phyloP scores from a whole-genome alignment of 2,113 vertebrate genomes.

The Tupaia chinensis region DNA sequence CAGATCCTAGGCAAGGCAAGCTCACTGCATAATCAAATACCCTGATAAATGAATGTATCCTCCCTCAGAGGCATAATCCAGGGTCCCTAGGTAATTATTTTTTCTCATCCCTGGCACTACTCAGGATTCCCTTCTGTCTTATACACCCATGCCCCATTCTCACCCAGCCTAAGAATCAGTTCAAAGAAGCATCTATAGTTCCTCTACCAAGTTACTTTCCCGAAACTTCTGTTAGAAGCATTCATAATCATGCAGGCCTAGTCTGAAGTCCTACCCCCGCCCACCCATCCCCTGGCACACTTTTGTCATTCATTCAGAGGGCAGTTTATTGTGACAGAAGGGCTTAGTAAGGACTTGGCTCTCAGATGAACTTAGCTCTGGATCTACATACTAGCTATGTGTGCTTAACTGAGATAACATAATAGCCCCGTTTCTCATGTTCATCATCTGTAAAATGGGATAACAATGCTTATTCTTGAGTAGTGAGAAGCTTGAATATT shows the following conservation, averaged over 20 bases:
- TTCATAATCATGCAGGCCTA: not conserved
- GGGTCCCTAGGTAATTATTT: not conserved
- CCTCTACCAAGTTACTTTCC: not conserved
- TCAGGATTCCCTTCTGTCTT: not conserved
- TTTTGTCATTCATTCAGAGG: not conserved
- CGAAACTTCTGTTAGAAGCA: not conserved
- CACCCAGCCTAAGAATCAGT: not conserved
- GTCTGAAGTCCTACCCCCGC: not conserved
- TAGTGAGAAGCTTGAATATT: not conserved
- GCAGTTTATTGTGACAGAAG: not conserved
- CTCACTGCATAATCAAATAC: not conserved
- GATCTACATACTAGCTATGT: not conserved
- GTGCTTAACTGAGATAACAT: not conserved
- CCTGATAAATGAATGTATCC: rapidly evolving
- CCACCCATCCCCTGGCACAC: no score
- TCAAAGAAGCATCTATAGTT: not conserved
- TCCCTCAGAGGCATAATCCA: not conserved
- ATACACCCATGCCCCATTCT: not conserved
- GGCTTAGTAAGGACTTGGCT: not conserved
- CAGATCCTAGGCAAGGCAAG: not conserved
- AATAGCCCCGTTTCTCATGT: not conserved
- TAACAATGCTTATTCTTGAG: not conserved
- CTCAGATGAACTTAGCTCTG: not conserved
- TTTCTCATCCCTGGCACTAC: not conserved
- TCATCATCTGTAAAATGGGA: not conserved